Base-by-base conservation (phyloP, 2,113 vertebrate species). In the Ceuthmochares aereus region DNA sequence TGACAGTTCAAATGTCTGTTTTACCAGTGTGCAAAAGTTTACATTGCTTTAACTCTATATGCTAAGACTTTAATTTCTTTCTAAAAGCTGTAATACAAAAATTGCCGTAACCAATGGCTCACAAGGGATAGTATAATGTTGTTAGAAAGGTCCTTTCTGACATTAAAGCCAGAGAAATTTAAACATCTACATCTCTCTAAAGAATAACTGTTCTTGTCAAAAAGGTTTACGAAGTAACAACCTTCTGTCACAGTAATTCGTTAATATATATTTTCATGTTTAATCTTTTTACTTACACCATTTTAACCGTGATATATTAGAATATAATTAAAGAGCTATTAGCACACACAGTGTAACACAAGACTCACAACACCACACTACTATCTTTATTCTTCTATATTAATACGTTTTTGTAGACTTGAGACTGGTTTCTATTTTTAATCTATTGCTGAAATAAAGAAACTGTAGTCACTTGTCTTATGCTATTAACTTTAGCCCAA, bases 21-120 rank as follows among this genome's bases (percentile, higher is more conserved):
- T 93, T 51, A 60, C 3, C n/a, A 66, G 5, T 0, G 0, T 22
- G 7, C 2, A 56, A 15, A 2, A 67, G 7, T 23, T 9, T 29
- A 2, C 14, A 16, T 27, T 55, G 3, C 8, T 67, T 62, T 29
- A 74, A 51, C 1, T 62, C 4, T 56, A 52, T 68, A 13, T 55
- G 9, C 3, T 11, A 43, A 34, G 14, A 30, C 2, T 60, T 59
- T 9, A 47, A 34, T 32, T 2, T 36, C 12, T 12, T 94, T 63
- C 27, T 67, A 22, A 87, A 74, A 82, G 9, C 7, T 34, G 3
- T 10, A 49, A 72, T 15, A 27, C 3, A 66, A 72, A 89, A 54
- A 60, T 14, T 59, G 16, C 12, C 30, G 78, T 67, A 45, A 42
- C 15, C 5, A 12, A 15, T 32, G 12, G 8, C 9, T 78, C 12